Conservation (phyloP, 23 tunicate species). For the Halocynthia roretzi region DNA sequence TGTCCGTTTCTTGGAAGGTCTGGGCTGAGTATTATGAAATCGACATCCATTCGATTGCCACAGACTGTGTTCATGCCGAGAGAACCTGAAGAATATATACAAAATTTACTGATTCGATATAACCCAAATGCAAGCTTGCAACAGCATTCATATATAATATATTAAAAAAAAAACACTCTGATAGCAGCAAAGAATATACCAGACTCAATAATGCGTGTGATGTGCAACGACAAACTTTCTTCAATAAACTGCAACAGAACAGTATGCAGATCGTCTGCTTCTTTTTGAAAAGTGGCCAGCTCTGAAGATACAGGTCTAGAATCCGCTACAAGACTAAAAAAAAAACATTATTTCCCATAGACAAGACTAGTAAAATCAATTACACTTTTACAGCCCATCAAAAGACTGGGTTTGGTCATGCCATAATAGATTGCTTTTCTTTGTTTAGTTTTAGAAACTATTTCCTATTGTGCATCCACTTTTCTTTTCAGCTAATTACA, state of each 20-base stretch:
- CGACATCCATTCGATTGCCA: slow-evolving; percentile 72
- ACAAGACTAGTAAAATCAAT: not conserved
- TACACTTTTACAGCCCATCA: not conserved
- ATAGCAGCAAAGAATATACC: slow-evolving; percentile 23
- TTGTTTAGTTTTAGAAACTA: too few relatives aligned
- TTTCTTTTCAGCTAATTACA: too few relatives aligned
- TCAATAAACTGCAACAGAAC: slow-evolving; percentile 32
- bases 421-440: too few relatives aligned
- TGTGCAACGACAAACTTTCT: slow-evolving; percentile 38
- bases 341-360: not conserved
- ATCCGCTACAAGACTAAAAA: slow-evolving; percentile 59
- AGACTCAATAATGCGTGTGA: slow-evolving; percentile 43
- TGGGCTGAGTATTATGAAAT: slow-evolving; percentile 39
- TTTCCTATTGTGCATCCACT: too few relatives aligned
- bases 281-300: slow-evolving; percentile 21
- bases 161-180: not conserved
- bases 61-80: slow-evolving; percentile 69
- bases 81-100: slow-evolving; percentile 44
- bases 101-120: not conserved
- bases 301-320: slow-evolving; percentile 41
- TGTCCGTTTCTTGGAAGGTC: slow-evolving; percentile 82
- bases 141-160: not conserved
- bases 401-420: too few relatives aligned
- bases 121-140: not conserved
- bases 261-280: slow-evolving; percentile 40